Conservation (phyloP, 1,140 invertebrate genomes). For the Listronotus bonariensis region DNA sequence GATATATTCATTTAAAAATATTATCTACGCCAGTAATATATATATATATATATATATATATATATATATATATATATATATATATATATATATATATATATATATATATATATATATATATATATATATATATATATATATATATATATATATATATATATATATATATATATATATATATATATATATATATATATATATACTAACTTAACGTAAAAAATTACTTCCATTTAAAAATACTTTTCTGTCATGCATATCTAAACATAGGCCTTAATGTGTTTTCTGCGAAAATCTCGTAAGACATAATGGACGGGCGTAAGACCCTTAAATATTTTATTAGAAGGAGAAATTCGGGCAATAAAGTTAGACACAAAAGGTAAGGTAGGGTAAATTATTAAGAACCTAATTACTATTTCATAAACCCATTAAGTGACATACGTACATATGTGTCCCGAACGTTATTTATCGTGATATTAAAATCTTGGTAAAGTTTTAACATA, state of each 20-base stretch:
- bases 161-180: too few relatives aligned
- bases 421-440: not conserved
- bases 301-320: constrained; percentile 10
- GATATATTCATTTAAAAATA: too few relatives aligned
- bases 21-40: too few relatives aligned
- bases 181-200: too few relatives aligned
- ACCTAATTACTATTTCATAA: not conserved
- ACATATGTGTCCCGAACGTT: not conserved
- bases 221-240: too few relatives aligned
- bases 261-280: constrained; percentile 7
- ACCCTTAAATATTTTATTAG: constrained; percentile 15
- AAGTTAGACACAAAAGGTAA: constrained; percentile 8
- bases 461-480: not conserved
- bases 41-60: too few relatives aligned
- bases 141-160: too few relatives aligned
- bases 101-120: too few relatives aligned
- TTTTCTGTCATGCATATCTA: not conserved
- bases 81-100: too few relatives aligned
- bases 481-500: not conserved
- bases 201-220: too few relatives aligned
- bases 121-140: too few relatives aligned
- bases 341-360: constrained; percentile 14
- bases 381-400: not conserved
- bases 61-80: too few relatives aligned
- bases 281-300: constrained; percentile 11